Base-by-base conservation (phyloP, 1,140 invertebrate genomes). In the Hyles euphorbiae region DNA sequence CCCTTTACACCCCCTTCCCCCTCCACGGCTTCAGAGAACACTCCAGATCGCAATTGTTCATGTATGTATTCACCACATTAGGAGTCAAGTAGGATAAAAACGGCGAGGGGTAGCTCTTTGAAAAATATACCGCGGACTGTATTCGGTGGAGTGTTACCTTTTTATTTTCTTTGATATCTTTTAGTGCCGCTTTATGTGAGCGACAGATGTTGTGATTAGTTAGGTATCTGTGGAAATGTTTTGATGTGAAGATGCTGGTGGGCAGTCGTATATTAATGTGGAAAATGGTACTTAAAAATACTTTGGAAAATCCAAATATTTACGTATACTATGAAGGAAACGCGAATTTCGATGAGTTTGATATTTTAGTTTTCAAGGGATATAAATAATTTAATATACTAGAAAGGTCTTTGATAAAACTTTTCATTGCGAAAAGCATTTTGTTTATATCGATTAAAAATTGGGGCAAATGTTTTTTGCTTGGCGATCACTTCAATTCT, bases 41-140 rank as follows among this genome's bases (percentile, higher is more conserved):
- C 81, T 81, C 72, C 61, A 73, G 74, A 80, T 75, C 76, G 52
- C 83, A 74, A 89, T 90, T 90, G 85, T 82, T 89, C 87, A 90
- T 90, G 88, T 90, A 90, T 90, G 88, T 83, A 90, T 90, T 90
- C 88, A 90, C 76, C 88, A 90, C 88, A 90, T 90, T 89, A 90
- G 63, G 78, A 89, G 87, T 89, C 87, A 90, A 90, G 89, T 89
- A 89, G 89, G 89, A 90, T 90, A 89, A 90, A 88, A 89, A 90
- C 85, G 74, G 78, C 75, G 64, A 56, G 67, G 74, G 70, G 78
- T 22, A 88, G 85, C 86, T 81, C 84, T 87, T 87, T 81, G 86
- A 85, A 85, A 85, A 86, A 89, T 88, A 88, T 81, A 76, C 74
- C 76, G 67, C 68, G 74, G 79, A 81, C 81, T 81, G 81, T 82